phyloP scores from a whole-genome alignment of 2,113 vertebrate genomes.

The Dromaius novaehollandiae region DNA sequence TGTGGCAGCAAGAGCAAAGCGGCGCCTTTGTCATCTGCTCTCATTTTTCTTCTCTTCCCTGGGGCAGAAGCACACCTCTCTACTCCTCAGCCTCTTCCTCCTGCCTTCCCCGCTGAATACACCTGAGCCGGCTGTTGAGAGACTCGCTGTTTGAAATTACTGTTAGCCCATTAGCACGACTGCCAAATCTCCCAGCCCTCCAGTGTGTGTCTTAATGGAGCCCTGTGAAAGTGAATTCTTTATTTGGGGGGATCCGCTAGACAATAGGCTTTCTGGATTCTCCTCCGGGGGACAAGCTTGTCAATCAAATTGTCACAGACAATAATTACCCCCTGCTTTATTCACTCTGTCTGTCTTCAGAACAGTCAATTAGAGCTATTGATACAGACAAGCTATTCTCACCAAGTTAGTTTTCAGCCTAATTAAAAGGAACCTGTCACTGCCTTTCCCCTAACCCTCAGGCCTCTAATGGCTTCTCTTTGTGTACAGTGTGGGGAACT shows the following conservation, averaged over 20 bases:
- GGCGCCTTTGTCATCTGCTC: not conserved
- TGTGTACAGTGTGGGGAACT: slow-evolving; percentile 38
- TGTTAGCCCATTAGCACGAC: not conserved
- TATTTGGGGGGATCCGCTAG: not conserved
- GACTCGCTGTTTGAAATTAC: not conserved
- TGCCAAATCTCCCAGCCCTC: slow-evolving; percentile 3
- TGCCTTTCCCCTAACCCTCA: slow-evolving; percentile 44
- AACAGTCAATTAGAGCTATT: slow-evolving; percentile 73
- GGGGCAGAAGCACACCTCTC: not conserved
- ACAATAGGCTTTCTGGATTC: slow-evolving; percentile 62
- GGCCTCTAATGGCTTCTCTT: slow-evolving; percentile 56
- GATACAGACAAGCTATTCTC: slow-evolving; percentile 70
- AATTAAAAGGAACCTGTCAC: slow-evolving; percentile 76
- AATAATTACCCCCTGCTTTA: slow-evolving; percentile 70
- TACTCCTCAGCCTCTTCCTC: not conserved
- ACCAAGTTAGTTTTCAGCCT: slow-evolving; percentile 65
- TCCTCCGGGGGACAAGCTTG: slow-evolving; percentile 69
- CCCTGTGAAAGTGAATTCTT: slow-evolving; percentile 52
- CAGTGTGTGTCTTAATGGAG: slow-evolving; percentile 46
- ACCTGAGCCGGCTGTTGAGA: not conserved
- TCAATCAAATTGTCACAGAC: slow-evolving; percentile 71
- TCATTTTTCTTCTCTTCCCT: not conserved
- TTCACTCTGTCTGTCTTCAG: slow-evolving; percentile 61
- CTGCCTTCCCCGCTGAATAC: not conserved
- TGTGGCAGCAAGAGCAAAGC: not conserved